These are phyloP conservation scores for Nothocercus nigrocapillus DNA, from an alignment of 2,113 vertebrate genomes.

Conservation along the genomic window DNA sequence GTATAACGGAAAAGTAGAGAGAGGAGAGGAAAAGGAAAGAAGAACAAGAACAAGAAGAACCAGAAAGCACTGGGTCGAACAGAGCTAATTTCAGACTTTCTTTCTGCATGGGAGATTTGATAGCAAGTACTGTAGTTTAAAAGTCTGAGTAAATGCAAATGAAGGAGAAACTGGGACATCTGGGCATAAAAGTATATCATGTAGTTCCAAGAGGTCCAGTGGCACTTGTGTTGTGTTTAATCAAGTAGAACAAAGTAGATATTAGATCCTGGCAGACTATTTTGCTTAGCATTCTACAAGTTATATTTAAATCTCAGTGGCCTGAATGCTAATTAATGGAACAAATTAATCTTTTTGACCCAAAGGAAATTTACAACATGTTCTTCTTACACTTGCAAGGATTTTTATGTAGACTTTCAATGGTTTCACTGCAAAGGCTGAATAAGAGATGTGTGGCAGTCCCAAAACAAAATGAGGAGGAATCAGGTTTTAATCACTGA, in stretches of 20 bases:
- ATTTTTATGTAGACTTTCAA: conserved; percentile 56
- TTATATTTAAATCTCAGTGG: conserved; percentile 53
- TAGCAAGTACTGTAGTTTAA: conserved; percentile 1
- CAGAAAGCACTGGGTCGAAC: neutral
- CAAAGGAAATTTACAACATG: conserved; percentile 68
- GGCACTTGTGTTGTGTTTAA: conserved; percentile 59
- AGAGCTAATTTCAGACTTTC: conserved; percentile 2
- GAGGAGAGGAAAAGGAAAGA: fast-evolving
- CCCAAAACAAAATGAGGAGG: conserved; percentile 9
- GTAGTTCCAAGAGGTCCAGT: conserved; percentile 61
- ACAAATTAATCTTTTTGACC: conserved; percentile 71
- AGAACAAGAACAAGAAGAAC: too few species aligned
- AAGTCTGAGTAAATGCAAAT: conserved; percentile 61
- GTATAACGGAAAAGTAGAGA: neutral
- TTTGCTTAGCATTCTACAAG: conserved; percentile 64
- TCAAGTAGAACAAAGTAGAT: conserved; percentile 61
- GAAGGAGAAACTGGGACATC: conserved; percentile 58
- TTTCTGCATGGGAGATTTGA: conserved; percentile 43
- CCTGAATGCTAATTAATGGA: conserved; percentile 50
- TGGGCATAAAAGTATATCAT: conserved; percentile 57
- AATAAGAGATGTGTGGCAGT: neutral
- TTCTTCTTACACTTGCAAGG: conserved; percentile 49
- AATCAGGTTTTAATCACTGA: conserved; percentile 28
- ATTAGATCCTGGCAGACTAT: conserved; percentile 52
- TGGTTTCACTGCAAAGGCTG: neutral